A percentile compares a stretch with the other conserved stretches of the same genome.
These are phyloP conservation scores for Nothobranchius furzeri DNA, from an alignment of 2,113 vertebrate genomes.

Conservation along the genomic window DNA sequence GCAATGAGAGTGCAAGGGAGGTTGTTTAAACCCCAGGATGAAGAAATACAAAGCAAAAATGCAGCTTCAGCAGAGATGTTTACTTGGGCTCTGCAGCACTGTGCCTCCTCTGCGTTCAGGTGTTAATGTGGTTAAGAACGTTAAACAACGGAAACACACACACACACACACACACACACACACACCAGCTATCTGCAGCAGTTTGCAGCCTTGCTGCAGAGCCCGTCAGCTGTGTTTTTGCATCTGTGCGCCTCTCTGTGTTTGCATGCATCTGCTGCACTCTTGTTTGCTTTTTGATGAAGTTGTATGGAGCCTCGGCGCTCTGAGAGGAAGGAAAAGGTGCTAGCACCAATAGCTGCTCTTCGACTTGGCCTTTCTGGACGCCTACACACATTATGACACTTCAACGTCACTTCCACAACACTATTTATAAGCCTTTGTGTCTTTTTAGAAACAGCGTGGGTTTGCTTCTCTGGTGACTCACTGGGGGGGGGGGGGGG, in stretches of 20 bases:
- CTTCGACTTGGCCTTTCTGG: conserved; percentile 86
- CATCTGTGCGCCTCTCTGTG: neutral
- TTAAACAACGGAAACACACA: conserved; percentile 58
- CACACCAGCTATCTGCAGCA: conserved; percentile 28
- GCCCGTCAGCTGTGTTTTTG: conserved; percentile 14
- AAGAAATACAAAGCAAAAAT: conserved; percentile 55
- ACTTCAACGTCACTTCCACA: conserved; percentile 86
- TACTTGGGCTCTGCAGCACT: conserved; percentile 20
- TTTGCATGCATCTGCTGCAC: neutral
- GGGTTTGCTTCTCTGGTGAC: conserved; percentile 85
- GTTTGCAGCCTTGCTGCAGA: conserved; percentile 45
- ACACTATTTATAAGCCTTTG: conserved; percentile 91
- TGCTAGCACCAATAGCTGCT: conserved; percentile 67
- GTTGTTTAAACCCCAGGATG: conserved; percentile 47
- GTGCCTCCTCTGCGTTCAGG: conserved; percentile 50
- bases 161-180: conserved; percentile 9
- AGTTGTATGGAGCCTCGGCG: conserved; percentile 20
- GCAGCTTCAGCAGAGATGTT: conserved; percentile 60
- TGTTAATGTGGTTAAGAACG: conserved; percentile 66
- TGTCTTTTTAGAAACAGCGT: conserved; percentile 94
- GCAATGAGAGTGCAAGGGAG: conserved; percentile 49
- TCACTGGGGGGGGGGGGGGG: conserved; percentile 79
- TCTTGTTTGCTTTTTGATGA: conserved; percentile 8
- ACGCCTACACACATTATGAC: conserved; percentile 87
- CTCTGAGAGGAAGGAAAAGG: conserved; percentile 71